A percentile compares a stretch with the other conserved stretches of the same genome.
These are phyloP conservation scores for Siniperca chuatsi DNA, from an alignment of 2,113 vertebrate genomes.

Conservation along the genomic window DNA sequence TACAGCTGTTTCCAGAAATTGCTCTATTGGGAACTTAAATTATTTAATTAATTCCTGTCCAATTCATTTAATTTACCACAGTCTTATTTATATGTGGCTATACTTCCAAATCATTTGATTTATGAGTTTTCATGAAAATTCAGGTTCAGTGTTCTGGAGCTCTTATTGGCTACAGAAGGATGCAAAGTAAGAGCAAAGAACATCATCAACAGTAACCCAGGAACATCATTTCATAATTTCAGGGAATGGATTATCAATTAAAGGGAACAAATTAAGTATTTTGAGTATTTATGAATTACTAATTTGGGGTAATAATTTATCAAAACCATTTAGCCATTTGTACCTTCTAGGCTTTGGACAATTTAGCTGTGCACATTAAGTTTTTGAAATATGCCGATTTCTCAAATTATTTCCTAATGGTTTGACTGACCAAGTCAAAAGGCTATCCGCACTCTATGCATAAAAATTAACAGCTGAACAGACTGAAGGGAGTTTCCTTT, in stretches of 20 bases:
- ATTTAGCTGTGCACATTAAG: not conserved
- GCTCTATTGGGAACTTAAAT: not conserved
- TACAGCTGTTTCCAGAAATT: not conserved
- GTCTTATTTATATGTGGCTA: not conserved
- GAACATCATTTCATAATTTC: not conserved
- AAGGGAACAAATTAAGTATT: not conserved
- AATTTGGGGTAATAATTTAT: not conserved
- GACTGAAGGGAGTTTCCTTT: conserved; percentile 1
- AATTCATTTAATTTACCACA: not conserved
- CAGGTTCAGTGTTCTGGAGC: not conserved
- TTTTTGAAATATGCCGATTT: not conserved
- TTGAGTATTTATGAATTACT: no score
- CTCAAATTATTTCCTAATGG: not conserved
- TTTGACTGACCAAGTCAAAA: conserved; percentile 9
- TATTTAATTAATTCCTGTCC: not conserved
- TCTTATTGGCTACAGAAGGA: not conserved
- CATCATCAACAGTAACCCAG: not conserved
- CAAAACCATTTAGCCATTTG: not conserved
- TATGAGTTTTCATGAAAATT: not conserved
- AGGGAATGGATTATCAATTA: not conserved
- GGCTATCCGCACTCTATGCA: not conserved
- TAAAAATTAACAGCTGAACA: not conserved
- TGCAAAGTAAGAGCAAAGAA: not conserved
- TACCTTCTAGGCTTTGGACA: not conserved
- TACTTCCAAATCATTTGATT: not conserved